Evolutionary conservation across 2,113 vertebrate species (phyloP).

Genomic region (Microcebus murinus): DNA sequence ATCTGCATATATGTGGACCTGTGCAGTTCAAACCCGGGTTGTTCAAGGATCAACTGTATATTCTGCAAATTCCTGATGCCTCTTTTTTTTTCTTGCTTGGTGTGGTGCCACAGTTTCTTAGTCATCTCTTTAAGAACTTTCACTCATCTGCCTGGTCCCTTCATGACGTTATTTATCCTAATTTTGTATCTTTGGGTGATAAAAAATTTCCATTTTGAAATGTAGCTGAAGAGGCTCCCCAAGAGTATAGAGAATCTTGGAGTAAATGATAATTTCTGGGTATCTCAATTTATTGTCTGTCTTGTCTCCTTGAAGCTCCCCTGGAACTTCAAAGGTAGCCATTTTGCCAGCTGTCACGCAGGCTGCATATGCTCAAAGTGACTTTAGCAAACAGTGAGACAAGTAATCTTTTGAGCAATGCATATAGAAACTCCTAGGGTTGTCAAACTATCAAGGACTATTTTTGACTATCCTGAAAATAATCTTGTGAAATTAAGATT

Average conservation of each 20-base stretch:
- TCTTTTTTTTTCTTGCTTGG: not conserved
- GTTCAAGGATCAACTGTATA: not conserved
- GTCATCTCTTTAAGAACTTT: not conserved
- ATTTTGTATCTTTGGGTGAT: slow-evolving; percentile 5
- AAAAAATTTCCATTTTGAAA: not conserved
- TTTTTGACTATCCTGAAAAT: slow-evolving; percentile 34
- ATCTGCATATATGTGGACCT: not conserved
- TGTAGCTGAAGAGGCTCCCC: not conserved
- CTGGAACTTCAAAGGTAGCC: not conserved
- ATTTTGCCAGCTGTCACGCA: not conserved
- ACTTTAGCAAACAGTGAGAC: not conserved
- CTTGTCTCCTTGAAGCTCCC: not conserved
- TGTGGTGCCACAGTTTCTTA: not conserved
- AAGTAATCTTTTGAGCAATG: not conserved
- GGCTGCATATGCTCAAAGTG: not conserved
- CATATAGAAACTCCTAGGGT: not conserved
- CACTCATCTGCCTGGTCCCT: not conserved
- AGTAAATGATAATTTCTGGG: not conserved
- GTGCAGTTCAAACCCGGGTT: not conserved
- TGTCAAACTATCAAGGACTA: not conserved
- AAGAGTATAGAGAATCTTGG: not conserved
- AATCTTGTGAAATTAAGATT: not conserved
- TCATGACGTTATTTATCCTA: not conserved
- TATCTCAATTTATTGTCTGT: not conserved
- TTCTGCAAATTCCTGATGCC: not conserved